Evolutionary conservation across 1,140 invertebrate species (phyloP).

Genomic region (Cydia fagiglandana): DNA sequence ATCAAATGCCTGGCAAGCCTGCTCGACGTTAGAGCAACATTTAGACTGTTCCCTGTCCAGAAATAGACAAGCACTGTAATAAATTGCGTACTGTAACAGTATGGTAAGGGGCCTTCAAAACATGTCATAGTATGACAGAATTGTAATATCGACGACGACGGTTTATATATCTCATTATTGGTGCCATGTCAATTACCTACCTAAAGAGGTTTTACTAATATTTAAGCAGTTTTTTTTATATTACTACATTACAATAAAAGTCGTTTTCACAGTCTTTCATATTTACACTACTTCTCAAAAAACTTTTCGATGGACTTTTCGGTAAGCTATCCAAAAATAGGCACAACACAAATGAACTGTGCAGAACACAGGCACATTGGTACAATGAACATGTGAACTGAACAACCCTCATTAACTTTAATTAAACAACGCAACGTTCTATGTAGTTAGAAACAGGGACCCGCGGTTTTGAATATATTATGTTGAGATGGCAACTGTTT

Average conservation of each 20-base stretch:
- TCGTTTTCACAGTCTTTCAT: no score
- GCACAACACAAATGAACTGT: not conserved
- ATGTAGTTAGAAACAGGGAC: not conserved
- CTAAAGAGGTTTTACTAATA: no score
- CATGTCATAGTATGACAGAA: no score
- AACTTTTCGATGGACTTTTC: not conserved
- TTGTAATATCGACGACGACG: no score
- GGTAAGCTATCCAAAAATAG: not conserved
- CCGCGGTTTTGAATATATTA: not conserved
- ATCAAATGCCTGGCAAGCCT: constrained; percentile 43
- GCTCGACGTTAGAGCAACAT: not conserved
- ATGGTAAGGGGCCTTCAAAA: no score
- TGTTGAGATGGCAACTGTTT: not conserved
- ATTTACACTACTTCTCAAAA: not conserved
- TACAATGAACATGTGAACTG: not conserved
- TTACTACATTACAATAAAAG: no score
- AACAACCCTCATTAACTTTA: not conserved
- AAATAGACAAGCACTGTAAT: no score
- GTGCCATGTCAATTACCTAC: no score
- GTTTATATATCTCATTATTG: no score
- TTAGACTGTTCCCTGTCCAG: not conserved
- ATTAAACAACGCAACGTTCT: not conserved
- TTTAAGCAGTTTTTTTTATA: no score
- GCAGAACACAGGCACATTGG: not conserved
- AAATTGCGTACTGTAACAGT: no score